These are phyloP conservation scores for Falco novaeseelandiae DNA, from an alignment of 2,797 vertebrate genomes.

Conservation along the genomic window DNA sequence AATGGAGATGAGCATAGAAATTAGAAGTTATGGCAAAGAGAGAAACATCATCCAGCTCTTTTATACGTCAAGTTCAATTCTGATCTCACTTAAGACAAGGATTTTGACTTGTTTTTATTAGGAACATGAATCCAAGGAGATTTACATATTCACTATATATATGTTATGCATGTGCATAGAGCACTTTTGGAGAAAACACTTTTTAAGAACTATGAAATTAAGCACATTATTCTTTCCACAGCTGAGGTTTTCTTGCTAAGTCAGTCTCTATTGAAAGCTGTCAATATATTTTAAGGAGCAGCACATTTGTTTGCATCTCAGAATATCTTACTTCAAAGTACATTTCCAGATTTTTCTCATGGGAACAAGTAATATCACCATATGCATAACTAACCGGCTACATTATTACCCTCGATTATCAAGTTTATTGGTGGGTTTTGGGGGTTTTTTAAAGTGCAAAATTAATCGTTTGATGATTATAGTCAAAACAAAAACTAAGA, in stretches of 20 bases:
- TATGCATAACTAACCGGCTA: neutral
- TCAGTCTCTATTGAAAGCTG: neutral
- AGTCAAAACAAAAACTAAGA: neutral
- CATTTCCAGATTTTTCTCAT: neutral
- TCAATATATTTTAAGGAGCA: neutral
- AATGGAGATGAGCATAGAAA: neutral
- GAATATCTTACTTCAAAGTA: neutral
- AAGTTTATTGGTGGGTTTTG: too few species aligned
- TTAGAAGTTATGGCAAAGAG: neutral
- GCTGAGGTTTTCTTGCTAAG: neutral
- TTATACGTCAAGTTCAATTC: neutral
- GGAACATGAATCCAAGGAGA: neutral
- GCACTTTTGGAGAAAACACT: neutral
- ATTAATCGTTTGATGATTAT: neutral
- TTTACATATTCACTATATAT: neutral
- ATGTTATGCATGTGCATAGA: neutral
- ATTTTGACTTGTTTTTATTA: neutral
- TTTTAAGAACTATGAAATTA: neutral
- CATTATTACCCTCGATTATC: too few species aligned
- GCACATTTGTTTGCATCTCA: neutral
- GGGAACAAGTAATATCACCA: neutral
- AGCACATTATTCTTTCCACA: neutral
- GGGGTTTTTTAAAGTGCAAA: neutral
- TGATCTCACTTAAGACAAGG: neutral
- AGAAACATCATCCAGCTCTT: neutral